phyloP scores from a whole-genome alignment of 2,113 vertebrate species.

The Dicaeum eximium region DNA sequence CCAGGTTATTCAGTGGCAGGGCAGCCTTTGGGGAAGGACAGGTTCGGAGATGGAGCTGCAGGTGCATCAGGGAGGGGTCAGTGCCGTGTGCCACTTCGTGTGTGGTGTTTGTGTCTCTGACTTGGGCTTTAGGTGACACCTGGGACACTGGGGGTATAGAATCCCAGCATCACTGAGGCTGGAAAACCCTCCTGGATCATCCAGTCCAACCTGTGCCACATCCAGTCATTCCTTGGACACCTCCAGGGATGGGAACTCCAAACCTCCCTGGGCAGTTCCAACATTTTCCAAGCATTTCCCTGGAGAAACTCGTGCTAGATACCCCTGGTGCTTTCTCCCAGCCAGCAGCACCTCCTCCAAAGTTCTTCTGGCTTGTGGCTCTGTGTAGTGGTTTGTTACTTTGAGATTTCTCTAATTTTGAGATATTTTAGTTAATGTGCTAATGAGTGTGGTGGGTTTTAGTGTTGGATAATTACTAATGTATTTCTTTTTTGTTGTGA shows the following conservation, averaged over 20 bases:
- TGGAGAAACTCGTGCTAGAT: accelerated
- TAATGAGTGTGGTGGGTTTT: no score
- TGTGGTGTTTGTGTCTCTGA: neutral
- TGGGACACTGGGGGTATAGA: neutral
- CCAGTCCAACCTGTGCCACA: accelerated
- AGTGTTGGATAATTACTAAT: no score
- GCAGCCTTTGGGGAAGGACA: neutral
- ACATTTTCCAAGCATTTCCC: neutral
- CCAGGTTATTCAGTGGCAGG: neutral
- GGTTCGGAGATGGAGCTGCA: neutral
- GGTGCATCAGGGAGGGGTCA: neutral
- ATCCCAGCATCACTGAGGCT: neutral
- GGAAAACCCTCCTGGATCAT: neutral
- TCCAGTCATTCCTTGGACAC: neutral
- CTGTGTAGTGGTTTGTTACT: neutral
- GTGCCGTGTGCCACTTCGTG: accelerated
- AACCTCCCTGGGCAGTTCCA: neutral
- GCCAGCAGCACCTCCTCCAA: neutral
- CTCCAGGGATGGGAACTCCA: neutral
- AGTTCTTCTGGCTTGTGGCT: neutral
- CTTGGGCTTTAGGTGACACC: neutral
- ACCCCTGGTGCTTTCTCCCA: neutral
- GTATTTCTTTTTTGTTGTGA: no score
- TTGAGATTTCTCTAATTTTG: no score
- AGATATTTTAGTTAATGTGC: no score